Evolutionary conservation across 2,888 invertebrate genomes (phyloP).

Genomic region (Melanotus villosus): DNA sequence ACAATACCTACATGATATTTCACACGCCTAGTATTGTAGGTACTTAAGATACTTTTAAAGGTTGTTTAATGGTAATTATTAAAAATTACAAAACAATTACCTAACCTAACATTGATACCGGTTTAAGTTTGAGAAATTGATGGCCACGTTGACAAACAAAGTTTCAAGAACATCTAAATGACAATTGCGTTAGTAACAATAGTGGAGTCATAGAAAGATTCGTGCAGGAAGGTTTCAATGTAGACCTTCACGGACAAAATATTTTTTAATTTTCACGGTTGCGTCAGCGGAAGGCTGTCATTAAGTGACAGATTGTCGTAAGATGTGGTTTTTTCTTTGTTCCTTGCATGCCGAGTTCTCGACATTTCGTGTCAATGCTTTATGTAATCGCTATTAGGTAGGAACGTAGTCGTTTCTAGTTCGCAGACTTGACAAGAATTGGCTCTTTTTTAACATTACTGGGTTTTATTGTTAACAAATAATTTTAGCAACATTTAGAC

Average conservation of each 20-base stretch:
- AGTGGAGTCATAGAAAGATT: constrained; percentile 36
- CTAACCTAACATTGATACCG: constrained; percentile 20
- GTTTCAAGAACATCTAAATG: constrained; percentile 43
- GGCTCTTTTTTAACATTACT: constrained; percentile 6
- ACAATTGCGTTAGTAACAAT: constrained; percentile 42
- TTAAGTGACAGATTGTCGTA: constrained; percentile 63
- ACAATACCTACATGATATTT: too few species aligned
- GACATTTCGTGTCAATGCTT: constrained; percentile 49
- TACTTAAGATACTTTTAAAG: too few species aligned
- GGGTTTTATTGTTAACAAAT: too few species aligned
- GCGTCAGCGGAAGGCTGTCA: constrained; percentile 64
- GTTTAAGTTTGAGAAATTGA: constrained; percentile 37
- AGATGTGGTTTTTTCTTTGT: constrained; percentile 53
- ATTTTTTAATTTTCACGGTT: constrained; percentile 55
- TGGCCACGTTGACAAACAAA: constrained; percentile 42
- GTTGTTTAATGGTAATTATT: background rate
- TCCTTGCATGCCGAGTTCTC: constrained; percentile 46
- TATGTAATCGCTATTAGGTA: constrained; percentile 45
- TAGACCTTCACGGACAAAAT: constrained; percentile 51
- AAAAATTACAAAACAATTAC: constrained; percentile 12
- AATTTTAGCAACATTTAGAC: too few species aligned
- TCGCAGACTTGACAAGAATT: constrained; percentile 5
- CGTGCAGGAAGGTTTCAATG: constrained; percentile 43
- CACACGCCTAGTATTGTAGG: too few species aligned
- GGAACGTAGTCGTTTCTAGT: constrained; percentile 30